Evolutionary conservation across 2,888 invertebrate species (phyloP).

Genomic region (Mythimna ferrago): DNA sequence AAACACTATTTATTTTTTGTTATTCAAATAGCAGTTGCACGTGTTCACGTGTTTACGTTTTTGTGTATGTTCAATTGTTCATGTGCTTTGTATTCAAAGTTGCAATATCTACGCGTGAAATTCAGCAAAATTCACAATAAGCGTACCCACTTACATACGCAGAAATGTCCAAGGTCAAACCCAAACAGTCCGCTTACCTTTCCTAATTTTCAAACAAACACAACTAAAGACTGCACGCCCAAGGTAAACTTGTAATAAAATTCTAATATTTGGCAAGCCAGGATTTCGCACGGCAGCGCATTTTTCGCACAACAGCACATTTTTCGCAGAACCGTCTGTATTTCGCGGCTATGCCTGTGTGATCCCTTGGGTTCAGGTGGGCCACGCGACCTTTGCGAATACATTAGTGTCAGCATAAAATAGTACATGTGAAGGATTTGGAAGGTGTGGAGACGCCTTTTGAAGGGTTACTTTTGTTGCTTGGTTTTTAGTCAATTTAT

Average conservation of each 20-base stretch:
- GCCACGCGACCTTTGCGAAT: conserved; percentile 49
- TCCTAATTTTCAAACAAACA: conserved; percentile 38
- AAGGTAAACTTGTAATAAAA: conserved; percentile 54
- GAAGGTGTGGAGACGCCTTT: conserved; percentile 26
- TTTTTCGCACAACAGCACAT: conserved; percentile 27
- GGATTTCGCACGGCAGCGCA: conserved; percentile 13
- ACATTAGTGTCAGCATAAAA: conserved; percentile 61
- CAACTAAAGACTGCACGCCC: conserved; percentile 18
- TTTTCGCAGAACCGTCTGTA: conserved; percentile 32
- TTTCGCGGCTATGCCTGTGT: conserved; percentile 33
- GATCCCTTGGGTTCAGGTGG: conserved; percentile 54
- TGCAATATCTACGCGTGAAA: neutral
- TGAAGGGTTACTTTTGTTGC: neutral
- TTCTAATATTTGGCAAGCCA: conserved; percentile 53
- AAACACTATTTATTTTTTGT: no score
- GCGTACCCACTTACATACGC: neutral
- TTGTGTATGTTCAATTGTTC: no score
- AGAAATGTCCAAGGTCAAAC: conserved; percentile 24
- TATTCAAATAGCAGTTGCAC: no score
- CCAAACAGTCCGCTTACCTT: conserved; percentile 12
- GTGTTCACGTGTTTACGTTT: no score
- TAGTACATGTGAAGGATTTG: conserved; percentile 23
- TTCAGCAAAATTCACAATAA: conserved; percentile 3
- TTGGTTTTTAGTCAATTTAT: neutral
- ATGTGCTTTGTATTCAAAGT: no score